Evolutionary conservation across 2,888 invertebrate species (phyloP).

Genomic region (Leucania comma): DNA sequence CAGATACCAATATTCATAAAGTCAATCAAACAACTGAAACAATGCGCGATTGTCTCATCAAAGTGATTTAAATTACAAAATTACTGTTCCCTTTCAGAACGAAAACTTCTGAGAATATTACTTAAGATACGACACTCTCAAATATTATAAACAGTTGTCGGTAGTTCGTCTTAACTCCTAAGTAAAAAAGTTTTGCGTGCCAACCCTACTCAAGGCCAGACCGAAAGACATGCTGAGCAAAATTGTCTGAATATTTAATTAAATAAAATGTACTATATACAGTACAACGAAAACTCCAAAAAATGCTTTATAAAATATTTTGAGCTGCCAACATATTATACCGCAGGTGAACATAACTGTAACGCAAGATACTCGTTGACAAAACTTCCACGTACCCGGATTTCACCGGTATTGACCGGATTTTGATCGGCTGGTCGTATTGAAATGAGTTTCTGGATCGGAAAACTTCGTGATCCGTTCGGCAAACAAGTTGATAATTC

Average conservation of each 20-base stretch:
- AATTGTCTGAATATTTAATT: slow-evolving; percentile 74
- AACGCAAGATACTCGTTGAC: slow-evolving; percentile 26
- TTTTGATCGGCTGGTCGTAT: slow-evolving; percentile 45
- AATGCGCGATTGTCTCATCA: slow-evolving; percentile 1
- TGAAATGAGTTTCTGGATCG: slow-evolving; percentile 41
- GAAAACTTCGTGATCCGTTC: slow-evolving; percentile 34
- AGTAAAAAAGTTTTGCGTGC: slow-evolving; percentile 46
- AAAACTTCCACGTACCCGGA: slow-evolving; percentile 33
- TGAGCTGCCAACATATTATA: slow-evolving; percentile 28
- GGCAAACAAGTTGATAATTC: slow-evolving; percentile 26
- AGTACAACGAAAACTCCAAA: slow-evolving; percentile 65
- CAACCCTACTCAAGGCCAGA: slow-evolving; percentile 59
- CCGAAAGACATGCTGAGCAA: slow-evolving; percentile 48
- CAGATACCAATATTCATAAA: slow-evolving; percentile 3
- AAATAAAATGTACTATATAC: slow-evolving; percentile 67
- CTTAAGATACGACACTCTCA: slow-evolving; percentile 9
- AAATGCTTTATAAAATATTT: slow-evolving; percentile 72
- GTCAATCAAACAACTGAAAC: slow-evolving; percentile 1
- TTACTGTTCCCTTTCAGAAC: background rate
- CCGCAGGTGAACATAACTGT: slow-evolving; percentile 30
- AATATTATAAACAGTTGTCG: slow-evolving; percentile 31
- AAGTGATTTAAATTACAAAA: slow-evolving; percentile 13
- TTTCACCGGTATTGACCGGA: slow-evolving; percentile 39
- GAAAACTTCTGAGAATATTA: slow-evolving; percentile 15
- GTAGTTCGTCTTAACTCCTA: slow-evolving; percentile 39